Evolutionary conservation across 2,888 invertebrate species (phyloP), one percentile per base, ranked within the genome.

Genomic region (Andrena bucephala): DNA sequence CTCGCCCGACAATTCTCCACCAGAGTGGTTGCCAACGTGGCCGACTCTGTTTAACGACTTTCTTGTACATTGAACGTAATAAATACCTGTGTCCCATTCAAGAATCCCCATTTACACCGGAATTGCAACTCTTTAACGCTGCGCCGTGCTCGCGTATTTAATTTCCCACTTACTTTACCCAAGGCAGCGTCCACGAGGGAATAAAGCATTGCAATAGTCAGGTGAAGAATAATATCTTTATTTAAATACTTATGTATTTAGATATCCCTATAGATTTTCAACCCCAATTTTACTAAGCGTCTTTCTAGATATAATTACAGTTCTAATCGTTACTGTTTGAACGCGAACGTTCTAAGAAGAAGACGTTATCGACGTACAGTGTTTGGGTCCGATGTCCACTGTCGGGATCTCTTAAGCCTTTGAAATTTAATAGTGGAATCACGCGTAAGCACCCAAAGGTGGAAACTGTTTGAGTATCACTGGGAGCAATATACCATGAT

Each of bases 401-500:
- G 36, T 57, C 48, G 62, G 54, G 60, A 72, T 86, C 78, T 79
- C 69, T 82, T 80, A 82, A 86, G 83, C 67, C 63, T 60, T 69
- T 24, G 83, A 87, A 87, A 89, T 89, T 89, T 89, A 89, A 74
- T 76, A 72, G 77, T 72, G 36, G 73, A 74, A 71, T 63, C 24
- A 66, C 75, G 67, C 74, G 70, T 77, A 80, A 87, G 83, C 73
- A 78, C 52, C 75, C 78, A 73, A 66, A 76, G 78, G 86, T 82
- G 88, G 87, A 89, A 91, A 92, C 91, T 90, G 92, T 93, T 92
- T 92, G 92, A 92, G 92, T 92, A 90, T 93, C 93, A 93, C 93
- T 93, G 93, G 91, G 89, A 90, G 92, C 93, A 93, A 94, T 94
- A 93, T 93, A 94, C 92, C 91, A 92, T 92, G 91, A 92, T 93